A percentile compares a stretch with the other conserved stretches of the same genome.
These are phyloP conservation scores for Pitangus sulphuratus DNA, from an alignment of 2,797 vertebrate species.

Conservation along the genomic window DNA sequence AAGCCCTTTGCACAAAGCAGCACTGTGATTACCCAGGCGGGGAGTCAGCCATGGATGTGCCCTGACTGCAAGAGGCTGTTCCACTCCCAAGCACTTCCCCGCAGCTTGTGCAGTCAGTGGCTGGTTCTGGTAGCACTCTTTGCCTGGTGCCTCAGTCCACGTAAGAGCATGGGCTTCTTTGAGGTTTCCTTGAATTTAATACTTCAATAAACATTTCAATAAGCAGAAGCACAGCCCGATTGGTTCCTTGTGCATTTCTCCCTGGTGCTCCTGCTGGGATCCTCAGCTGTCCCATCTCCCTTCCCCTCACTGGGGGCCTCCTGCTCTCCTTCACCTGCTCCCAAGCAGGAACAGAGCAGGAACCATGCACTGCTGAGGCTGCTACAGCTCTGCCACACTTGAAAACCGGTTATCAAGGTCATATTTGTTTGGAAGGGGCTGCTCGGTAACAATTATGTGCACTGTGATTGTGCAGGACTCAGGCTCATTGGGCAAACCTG, in stretches of 20 bases:
- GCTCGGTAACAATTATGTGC: rapidly evolving
- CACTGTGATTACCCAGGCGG: neutral
- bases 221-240: neutral
- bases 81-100: neutral
- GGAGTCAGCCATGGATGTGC: neutral
- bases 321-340: rapidly evolving
- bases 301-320: neutral
- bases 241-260: neutral
- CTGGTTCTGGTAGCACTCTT: neutral
- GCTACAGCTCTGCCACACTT: neutral
- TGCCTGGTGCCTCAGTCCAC: rapidly evolving
- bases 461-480: neutral
- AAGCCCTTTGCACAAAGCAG: neutral
- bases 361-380: rapidly evolving
- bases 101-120: rapidly evolving
- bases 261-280: neutral
- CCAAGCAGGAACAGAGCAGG: neutral
- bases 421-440: neutral
- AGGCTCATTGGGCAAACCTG: neutral
- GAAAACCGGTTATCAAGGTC: neutral
- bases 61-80: neutral
- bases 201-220: neutral
- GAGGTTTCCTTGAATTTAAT: neutral
- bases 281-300: neutral
- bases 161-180: neutral